phyloP scores from a whole-genome alignment of 2,113 vertebrate species.

The Laticauda laticaudata region DNA sequence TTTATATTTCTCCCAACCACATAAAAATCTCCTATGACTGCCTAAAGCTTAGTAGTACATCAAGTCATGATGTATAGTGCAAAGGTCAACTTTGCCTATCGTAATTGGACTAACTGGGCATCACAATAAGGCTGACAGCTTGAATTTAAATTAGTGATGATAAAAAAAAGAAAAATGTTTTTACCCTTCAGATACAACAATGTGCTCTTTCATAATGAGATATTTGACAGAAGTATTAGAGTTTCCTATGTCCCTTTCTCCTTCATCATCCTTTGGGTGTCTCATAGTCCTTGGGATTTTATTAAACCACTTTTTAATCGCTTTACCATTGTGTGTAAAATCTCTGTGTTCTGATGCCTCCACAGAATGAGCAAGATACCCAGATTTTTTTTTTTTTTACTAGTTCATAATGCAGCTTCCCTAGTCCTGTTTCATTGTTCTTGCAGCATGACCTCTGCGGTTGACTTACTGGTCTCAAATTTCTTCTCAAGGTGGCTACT shows the following conservation, averaged over 20 bases:
- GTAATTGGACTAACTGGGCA: conserved; percentile 11
- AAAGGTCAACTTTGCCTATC: background rate
- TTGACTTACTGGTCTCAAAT: background rate
- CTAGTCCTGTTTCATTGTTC: background rate
- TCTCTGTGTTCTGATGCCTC: background rate
- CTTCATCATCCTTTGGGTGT: background rate
- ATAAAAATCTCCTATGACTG: background rate
- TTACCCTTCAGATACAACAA: conserved; percentile 17
- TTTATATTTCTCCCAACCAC: background rate
- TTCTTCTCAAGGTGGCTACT: background rate
- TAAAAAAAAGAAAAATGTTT: background rate
- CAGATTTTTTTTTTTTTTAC: conserved; percentile 24
- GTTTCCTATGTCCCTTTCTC: background rate
- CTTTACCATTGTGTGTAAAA: conserved; percentile 29
- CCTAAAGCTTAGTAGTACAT: background rate
- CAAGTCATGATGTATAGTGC: background rate
- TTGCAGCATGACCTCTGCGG: background rate
- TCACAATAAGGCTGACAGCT: background rate
- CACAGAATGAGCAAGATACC: background rate
- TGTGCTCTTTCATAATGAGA: conserved; percentile 6
- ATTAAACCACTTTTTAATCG: conserved; percentile 35
- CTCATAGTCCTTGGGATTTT: conserved; percentile 9
- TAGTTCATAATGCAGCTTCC: conserved; percentile 19
- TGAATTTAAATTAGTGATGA: conserved; percentile 1
- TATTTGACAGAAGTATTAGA: background rate